These are phyloP conservation scores for Druon quercuslanigerum DNA, from an alignment of 1,140 invertebrate genomes.

Conservation along the genomic window DNA sequence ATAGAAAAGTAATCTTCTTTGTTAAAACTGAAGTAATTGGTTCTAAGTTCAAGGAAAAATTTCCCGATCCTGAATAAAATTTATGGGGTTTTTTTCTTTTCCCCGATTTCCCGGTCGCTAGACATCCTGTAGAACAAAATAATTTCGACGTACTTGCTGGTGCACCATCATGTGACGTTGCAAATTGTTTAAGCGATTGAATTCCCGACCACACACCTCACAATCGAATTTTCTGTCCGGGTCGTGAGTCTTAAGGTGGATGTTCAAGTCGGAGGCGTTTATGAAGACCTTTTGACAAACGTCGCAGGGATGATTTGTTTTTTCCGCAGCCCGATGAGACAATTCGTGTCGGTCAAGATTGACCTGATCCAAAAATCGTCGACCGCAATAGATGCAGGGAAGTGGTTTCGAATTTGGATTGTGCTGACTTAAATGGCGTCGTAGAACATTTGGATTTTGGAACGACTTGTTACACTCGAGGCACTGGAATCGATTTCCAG, in stretches of 20 bases:
- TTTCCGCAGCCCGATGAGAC: slow-evolving; percentile 70
- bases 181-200: slow-evolving; percentile 74
- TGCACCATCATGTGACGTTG: slow-evolving; percentile 75
- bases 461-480: slow-evolving; percentile 72
- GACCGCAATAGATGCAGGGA: slow-evolving; percentile 73
- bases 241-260: slow-evolving; percentile 74
- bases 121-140: slow-evolving; percentile 44
- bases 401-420: slow-evolving; percentile 71
- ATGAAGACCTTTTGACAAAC: slow-evolving; percentile 70
- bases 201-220: slow-evolving; percentile 73
- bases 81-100: too few relatives aligned
- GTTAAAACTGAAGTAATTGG: too few relatives aligned
- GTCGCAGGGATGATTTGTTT: slow-evolving; percentile 67
- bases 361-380: slow-evolving; percentile 69
- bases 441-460: slow-evolving; percentile 67
- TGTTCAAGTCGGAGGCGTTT: slow-evolving; percentile 62
- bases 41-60: too few relatives aligned
- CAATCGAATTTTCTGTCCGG: slow-evolving; percentile 74
- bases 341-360: slow-evolving; percentile 70
- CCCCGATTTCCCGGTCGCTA: too few relatives aligned
- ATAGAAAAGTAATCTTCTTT: too few relatives aligned
- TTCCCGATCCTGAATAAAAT: too few relatives aligned
- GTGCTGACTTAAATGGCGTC: slow-evolving; percentile 68
- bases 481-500: slow-evolving; percentile 70
- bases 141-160: slow-evolving; percentile 71